phyloP scores from a whole-genome alignment of 2,113 vertebrate species.

The Hippocampus zosterae region DNA sequence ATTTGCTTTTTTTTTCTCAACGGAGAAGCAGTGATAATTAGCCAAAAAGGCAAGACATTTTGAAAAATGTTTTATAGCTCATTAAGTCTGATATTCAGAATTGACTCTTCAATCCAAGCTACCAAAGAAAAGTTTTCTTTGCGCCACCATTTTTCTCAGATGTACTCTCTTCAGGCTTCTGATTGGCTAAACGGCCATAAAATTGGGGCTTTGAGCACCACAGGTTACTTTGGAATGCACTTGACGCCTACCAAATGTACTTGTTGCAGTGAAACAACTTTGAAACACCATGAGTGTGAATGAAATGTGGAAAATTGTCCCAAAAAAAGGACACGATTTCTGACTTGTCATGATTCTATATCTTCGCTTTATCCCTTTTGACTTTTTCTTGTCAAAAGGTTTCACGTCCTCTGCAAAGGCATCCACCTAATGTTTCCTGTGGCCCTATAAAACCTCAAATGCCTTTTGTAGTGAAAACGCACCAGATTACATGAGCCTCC shows the following conservation, averaged over 20 bases:
- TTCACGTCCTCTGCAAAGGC: background rate
- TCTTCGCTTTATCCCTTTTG: background rate
- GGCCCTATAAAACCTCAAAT: slow-evolving; percentile 12
- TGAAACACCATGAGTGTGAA: background rate
- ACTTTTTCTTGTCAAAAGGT: background rate
- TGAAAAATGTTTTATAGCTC: background rate
- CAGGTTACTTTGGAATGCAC: background rate
- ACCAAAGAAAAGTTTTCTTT: background rate
- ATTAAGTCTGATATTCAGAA: background rate
- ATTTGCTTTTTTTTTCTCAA: background rate
- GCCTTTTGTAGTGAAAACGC: slow-evolving; percentile 9
- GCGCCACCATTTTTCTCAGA: background rate
- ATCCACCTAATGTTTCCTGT: background rate
- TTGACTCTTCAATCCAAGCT: background rate
- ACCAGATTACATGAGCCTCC: slow-evolving; percentile 48
- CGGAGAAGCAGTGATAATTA: background rate
- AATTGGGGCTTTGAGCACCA: background rate
- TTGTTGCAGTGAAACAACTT: background rate
- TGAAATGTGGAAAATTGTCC: background rate
- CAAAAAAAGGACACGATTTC: background rate
- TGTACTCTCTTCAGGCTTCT: background rate
- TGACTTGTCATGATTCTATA: background rate
- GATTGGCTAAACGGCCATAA: background rate
- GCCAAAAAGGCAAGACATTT: background rate
- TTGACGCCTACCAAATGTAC: background rate